Evolutionary conservation across 2,113 vertebrate species (phyloP).

Genomic region (Sprattus sprattus): DNA sequence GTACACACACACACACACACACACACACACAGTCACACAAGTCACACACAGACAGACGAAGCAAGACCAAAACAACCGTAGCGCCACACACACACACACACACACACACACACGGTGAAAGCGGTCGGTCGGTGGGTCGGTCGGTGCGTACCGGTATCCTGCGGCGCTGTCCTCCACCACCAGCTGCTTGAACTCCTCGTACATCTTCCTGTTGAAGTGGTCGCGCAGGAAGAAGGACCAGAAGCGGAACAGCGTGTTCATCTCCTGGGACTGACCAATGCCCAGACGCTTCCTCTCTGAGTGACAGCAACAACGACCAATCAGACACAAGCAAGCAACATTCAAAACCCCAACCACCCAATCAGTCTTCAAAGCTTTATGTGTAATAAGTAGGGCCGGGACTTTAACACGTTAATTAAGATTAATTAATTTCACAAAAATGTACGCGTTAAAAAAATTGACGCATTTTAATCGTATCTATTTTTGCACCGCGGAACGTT

Average conservation of each 20-base stretch:
- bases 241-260: conserved; percentile 99
- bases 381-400: no score
- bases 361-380: neutral
- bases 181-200: conserved; percentile 94
- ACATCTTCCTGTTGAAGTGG: conserved; percentile 99
- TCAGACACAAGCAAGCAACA: neutral
- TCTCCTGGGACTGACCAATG: conserved; percentile 98
- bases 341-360: neutral
- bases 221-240: conserved; percentile 99
- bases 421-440: no score
- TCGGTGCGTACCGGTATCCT: conserved; percentile 85
- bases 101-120: neutral
- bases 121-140: conserved; percentile 8
- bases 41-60: neutral
- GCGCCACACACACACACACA: neutral
- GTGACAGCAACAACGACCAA: neutral
- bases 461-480: no score
- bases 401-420: no score
- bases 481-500: no score
- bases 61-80: no score
- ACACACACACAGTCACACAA: neutral
- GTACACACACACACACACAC: neutral
- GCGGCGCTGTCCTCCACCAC: conserved; percentile 94
- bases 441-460: no score
- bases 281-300: conserved; percentile 94